These are phyloP conservation scores for Pandemis cinnamomeana DNA, from an alignment of 2,888 invertebrate genomes.

Conservation along the genomic window DNA sequence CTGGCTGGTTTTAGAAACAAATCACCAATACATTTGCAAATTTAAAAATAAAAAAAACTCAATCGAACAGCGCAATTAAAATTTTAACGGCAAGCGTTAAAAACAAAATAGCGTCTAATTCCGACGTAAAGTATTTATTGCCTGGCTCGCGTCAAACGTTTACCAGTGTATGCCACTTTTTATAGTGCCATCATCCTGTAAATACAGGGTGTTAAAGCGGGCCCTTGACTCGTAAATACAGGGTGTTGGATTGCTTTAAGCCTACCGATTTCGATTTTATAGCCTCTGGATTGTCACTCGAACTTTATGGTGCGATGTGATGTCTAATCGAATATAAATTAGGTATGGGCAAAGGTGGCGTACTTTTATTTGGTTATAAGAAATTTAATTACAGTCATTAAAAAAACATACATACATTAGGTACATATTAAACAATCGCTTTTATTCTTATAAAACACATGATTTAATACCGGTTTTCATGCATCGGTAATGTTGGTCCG, in stretches of 20 bases:
- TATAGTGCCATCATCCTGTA: constrained; percentile 72
- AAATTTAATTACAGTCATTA: not conserved
- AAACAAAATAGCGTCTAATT: constrained; percentile 37
- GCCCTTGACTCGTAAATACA: constrained; percentile 74
- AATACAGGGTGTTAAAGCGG: constrained; percentile 68
- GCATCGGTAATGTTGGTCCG: not conserved
- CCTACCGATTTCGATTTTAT: constrained; percentile 60
- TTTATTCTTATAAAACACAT: not conserved
- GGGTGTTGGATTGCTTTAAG: constrained; percentile 67
- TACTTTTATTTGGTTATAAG: constrained; percentile 26
- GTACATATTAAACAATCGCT: not conserved
- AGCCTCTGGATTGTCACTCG: constrained; percentile 45
- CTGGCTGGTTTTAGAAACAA: constrained; percentile 4
- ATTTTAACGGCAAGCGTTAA: constrained; percentile 30
- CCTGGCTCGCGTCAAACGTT: constrained; percentile 73
- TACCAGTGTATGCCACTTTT: constrained; percentile 74
- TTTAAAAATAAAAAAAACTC: constrained; percentile 14
- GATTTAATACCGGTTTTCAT: not conserved
- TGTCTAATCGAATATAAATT: constrained; percentile 64
- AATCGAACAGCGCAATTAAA: constrained; percentile 35
- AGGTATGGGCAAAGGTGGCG: constrained; percentile 36
- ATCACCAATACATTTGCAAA: not conserved
- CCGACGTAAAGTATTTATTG: constrained; percentile 49
- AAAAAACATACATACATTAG: not conserved
- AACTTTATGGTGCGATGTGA: constrained; percentile 70